Evolutionary conservation across 1,140 invertebrate species (phyloP), one percentile per base, ranked within the genome.

Genomic region (Ericerus pela): DNA sequence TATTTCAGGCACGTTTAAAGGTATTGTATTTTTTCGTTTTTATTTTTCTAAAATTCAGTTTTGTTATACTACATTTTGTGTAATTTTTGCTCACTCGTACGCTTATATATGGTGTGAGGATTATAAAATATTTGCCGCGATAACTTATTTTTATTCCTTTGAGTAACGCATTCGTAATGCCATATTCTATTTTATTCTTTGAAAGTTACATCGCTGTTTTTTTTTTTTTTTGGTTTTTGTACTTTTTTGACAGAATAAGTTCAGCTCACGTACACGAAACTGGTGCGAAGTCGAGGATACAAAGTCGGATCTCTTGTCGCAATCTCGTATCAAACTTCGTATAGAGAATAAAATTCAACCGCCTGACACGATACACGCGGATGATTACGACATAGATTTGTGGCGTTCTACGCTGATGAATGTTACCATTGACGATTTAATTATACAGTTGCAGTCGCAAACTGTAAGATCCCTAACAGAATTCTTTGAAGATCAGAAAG

Each of bases 391-490:
- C 18, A 30, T 53, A 1, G 43, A 53, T 31, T 31, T 52, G 33
- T 73, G 70, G 71, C 67, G 70, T 38, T 63, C 62, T n/a, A 69
- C 73, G 59, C 60, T 76, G 38, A 65, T 88, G 4, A 77, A 81
- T 33, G 75, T 81, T 8, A 72, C 76, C 53, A 74, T 87, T 0
- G 70, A 73, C 24, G 79, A 88, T 65, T 69, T 88, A 47, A 73
- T 72, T 55, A 67, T 90, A 58, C 72, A 76, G 18, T 73, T 94
- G 37, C 80, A 80, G 18, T 88, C 88, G 80, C 88, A 84, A 64
- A 84, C 83, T 4, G 73, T 89, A 0, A 78, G 80, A 27, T 84
- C 81, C 6, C 67, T 94, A 0, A 73, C 80, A 0, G 88, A 91
- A 66, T 76, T 93, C 41, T 47, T 58, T 14, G 41, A 47, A 47